Conservation (phyloP, 2,888 invertebrate species). For the Heteromurus nitidus region DNA sequence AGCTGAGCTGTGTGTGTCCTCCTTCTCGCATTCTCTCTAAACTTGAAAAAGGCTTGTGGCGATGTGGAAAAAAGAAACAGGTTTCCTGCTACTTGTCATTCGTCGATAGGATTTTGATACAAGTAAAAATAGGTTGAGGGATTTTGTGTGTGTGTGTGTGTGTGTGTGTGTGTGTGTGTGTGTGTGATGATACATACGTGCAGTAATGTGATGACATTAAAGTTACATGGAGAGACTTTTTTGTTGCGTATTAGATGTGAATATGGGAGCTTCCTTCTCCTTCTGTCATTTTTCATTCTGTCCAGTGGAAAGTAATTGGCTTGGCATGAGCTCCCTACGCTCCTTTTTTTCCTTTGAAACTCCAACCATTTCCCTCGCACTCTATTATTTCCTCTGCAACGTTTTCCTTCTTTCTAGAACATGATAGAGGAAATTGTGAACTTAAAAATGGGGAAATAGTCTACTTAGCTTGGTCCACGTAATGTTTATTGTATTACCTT, state of each 20-base stretch:
- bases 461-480: slow-evolving; percentile 26
- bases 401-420: slow-evolving; percentile 20
- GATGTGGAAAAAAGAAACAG: too few relatives aligned
- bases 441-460: slow-evolving; percentile 50
- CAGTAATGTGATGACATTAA: slow-evolving; percentile 31
- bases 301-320: slow-evolving; percentile 68
- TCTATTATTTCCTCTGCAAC: slow-evolving; percentile 17
- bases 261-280: slow-evolving; percentile 2
- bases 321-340: slow-evolving; percentile 45
- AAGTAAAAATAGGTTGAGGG: too few relatives aligned
- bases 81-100: too few relatives aligned
- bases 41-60: too few relatives aligned
- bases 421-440: slow-evolving; percentile 41
- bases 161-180: too few relatives aligned
- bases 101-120: too few relatives aligned
- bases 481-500: slow-evolving; percentile 34
- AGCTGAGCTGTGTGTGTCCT: too few relatives aligned
- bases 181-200: too few relatives aligned
- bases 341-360: slow-evolving; percentile 26
- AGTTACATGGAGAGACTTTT: slow-evolving; percentile 23
- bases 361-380: background rate
- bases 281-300: slow-evolving; percentile 67
- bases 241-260: slow-evolving; percentile 24
- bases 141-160: too few relatives aligned
- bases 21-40: too few relatives aligned